phyloP scores from a whole-genome alignment of 1,140 invertebrate genomes.

The Camponotus pennsylvanicus region DNA sequence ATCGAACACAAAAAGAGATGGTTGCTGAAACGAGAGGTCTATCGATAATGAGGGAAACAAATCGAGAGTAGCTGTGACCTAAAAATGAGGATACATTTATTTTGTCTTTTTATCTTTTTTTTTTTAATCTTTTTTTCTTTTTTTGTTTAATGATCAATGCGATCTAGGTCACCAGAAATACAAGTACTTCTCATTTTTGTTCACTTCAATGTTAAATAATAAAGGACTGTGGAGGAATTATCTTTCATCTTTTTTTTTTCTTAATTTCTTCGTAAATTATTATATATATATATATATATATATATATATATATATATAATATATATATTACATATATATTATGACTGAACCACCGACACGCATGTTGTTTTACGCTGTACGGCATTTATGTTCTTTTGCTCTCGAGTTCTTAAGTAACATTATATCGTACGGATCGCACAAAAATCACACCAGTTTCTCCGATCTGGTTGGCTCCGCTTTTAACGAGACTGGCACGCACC shows the following conservation, averaged over 20 bases:
- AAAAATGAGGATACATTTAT: slow-evolving; percentile 92
- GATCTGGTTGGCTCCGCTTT: slow-evolving; percentile 67
- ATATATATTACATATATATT: slow-evolving; percentile 86
- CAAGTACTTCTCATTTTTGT: slow-evolving; percentile 84
- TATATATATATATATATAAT: slow-evolving; percentile 80
- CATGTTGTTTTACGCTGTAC: slow-evolving; percentile 81
- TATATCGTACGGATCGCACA: slow-evolving; percentile 75
- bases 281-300: slow-evolving; percentile 76
- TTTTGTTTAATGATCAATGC: slow-evolving; percentile 82
- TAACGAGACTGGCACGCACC: slow-evolving; percentile 72
- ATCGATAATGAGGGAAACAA: slow-evolving; percentile 76
- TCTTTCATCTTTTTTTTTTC: slow-evolving; percentile 76
- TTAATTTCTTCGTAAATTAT: slow-evolving; percentile 76
- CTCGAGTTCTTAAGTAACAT: slow-evolving; percentile 82
- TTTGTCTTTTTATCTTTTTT: slow-evolving; percentile 88
- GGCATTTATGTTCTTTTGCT: slow-evolving; percentile 78
- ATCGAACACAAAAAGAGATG: slow-evolving; percentile 70
- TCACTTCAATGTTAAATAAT: slow-evolving; percentile 84
- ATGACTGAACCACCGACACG: slow-evolving; percentile 84
- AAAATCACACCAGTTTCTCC: slow-evolving; percentile 76
- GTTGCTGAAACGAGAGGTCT: slow-evolving; percentile 74
- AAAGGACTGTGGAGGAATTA: slow-evolving; percentile 85
- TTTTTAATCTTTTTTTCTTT: slow-evolving; percentile 87
- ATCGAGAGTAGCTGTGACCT: slow-evolving; percentile 86
- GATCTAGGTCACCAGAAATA: slow-evolving; percentile 86